These are phyloP conservation scores for Leptobrachium ailaonicum DNA, from an alignment of 2,113 vertebrate genomes.

Conservation along the genomic window DNA sequence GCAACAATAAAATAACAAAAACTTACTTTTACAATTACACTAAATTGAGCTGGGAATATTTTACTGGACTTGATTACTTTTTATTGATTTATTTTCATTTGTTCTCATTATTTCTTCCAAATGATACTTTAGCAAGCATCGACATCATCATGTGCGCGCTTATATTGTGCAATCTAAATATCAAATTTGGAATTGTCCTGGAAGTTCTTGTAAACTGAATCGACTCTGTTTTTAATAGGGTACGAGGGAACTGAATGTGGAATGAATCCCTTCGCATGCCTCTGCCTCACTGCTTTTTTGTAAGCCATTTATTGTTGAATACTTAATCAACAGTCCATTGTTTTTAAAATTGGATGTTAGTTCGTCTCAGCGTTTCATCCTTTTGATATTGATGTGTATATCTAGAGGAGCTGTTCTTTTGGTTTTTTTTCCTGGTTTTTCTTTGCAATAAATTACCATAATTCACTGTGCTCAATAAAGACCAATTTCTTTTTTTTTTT, in stretches of 20 bases:
- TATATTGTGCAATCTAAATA: not conserved
- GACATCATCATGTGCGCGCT: not conserved
- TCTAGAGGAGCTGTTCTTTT: conserved; percentile 1
- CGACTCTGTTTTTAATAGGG: conserved; percentile 12
- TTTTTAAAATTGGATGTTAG: conserved; percentile 28
- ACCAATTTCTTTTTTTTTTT: not conserved
- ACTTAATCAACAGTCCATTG: conserved; percentile 36
- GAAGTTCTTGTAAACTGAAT: conserved; percentile 4
- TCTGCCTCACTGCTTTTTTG: conserved; percentile 27
- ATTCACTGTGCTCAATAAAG: conserved; percentile 17
- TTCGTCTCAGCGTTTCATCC: conserved; percentile 14
- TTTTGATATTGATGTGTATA: conserved; percentile 28
- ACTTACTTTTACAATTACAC: no score
- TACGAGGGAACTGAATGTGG: conserved; percentile 1
- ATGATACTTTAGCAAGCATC: no score
- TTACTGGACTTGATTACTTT: no score
- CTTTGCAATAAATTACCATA: conserved; percentile 21
- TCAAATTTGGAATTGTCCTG: not conserved
- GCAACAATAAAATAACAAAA: no score
- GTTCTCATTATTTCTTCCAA: no score
- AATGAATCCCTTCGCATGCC: not conserved
- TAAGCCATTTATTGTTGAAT: conserved; percentile 30
- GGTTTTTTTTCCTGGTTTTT: no score
- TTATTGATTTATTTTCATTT: no score
- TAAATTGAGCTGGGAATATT: no score